Evolutionary conservation across 2,888 invertebrate species (phyloP).

Genomic region (Diloba caeruleocephala): DNA sequence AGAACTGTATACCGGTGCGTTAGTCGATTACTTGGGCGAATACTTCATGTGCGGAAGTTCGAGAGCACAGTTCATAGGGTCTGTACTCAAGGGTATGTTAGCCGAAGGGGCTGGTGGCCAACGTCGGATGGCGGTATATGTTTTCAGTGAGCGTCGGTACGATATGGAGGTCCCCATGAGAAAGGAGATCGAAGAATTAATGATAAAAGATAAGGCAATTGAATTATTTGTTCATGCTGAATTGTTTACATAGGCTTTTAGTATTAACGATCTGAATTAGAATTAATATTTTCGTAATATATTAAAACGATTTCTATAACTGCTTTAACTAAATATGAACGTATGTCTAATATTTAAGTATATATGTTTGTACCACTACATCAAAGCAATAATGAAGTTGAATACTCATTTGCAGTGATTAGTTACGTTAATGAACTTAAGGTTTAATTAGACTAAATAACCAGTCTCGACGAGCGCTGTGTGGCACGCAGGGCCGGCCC

Average conservation of each 20-base stretch:
- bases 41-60: constrained; percentile 15
- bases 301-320: no score
- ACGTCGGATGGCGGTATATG: constrained; percentile 34
- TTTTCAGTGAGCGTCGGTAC: constrained; percentile 11
- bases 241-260: background rate
- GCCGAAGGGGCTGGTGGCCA: constrained; percentile 22
- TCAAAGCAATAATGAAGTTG: no score
- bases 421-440: no score
- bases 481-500: no score
- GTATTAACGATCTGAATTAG: no score
- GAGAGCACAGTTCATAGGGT: constrained; percentile 15
- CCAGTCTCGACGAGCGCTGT: no score
- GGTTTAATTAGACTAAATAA: no score
- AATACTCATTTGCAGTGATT: no score
- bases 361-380: no score
- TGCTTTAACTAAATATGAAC: no score
- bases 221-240: constrained; percentile 17
- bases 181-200: constrained; percentile 19
- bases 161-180: background rate
- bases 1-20: constrained; percentile 57
- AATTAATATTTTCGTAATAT: no score
- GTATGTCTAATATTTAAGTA: no score
- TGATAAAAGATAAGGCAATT: constrained; percentile 4
- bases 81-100: constrained; percentile 32
- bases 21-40: constrained; percentile 51